A percentile compares a stretch with the other conserved stretches of the same genome.
phyloP scores from a whole-genome alignment of 2,888 invertebrate species.

The Scrobipalpa costella region DNA sequence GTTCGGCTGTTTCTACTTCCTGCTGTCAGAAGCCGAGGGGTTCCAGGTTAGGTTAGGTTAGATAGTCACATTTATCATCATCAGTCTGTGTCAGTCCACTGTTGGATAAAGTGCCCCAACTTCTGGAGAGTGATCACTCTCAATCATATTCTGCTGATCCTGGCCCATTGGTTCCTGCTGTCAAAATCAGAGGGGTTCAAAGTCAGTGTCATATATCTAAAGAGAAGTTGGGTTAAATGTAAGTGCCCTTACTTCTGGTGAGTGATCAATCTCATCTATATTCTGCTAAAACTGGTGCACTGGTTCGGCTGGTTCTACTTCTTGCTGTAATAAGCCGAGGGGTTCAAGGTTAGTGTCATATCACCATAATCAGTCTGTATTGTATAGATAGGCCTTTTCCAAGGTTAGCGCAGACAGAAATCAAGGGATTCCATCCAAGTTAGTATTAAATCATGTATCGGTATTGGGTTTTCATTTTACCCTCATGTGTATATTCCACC shows the following conservation, averaged over 20 bases:
- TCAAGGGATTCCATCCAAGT: too few relatives aligned
- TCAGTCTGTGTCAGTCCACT: too few relatives aligned
- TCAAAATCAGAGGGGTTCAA: slow-evolving; percentile 94
- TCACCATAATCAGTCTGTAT: too few relatives aligned
- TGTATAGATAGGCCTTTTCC: too few relatives aligned
- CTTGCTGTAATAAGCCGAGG: slow-evolving; percentile 94
- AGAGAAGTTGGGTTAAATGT: too few relatives aligned
- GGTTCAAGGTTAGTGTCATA: slow-evolving; percentile 83
- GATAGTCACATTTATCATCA: too few relatives aligned
- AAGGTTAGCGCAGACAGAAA: too few relatives aligned
- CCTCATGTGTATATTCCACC: too few relatives aligned
- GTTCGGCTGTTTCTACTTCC: slow-evolving; percentile 98
- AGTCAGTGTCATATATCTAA: slow-evolving; percentile 68
- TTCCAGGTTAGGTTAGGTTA: slow-evolving; percentile 88
- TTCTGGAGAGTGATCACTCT: slow-evolving; percentile 97
- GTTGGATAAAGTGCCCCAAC: slow-evolving; percentile 97
- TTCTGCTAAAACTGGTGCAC: slow-evolving; percentile 95
- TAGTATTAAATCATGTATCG: too few relatives aligned
- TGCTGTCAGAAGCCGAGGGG: slow-evolving; percentile 94
- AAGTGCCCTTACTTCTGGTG: too few relatives aligned
- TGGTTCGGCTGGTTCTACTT: slow-evolving; percentile 99
- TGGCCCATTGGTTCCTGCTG: slow-evolving; percentile 97
- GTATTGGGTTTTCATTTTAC: too few relatives aligned
- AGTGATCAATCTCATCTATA: slow-evolving; percentile 96
- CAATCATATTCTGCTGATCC: slow-evolving; percentile 95